Conservation (phyloP, 2,797 vertebrate genomes). For the Mallotus villosus region DNA sequence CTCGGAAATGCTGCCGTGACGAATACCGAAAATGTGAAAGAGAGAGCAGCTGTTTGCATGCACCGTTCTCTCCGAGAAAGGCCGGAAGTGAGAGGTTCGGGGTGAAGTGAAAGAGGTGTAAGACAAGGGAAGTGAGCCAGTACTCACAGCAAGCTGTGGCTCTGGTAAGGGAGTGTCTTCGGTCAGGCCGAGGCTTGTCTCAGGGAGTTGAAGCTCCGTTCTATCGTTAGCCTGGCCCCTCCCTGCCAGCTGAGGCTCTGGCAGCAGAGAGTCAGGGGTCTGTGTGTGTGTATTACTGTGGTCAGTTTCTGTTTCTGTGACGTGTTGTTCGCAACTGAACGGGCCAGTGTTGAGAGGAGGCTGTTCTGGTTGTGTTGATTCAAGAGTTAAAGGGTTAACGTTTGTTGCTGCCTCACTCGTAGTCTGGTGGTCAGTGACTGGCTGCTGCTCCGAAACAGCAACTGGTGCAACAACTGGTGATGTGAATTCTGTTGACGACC, state of each 20-base stretch:
- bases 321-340: neutral
- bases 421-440: constrained; percentile 5
- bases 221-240: constrained; percentile 19
- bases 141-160: constrained; percentile 55
- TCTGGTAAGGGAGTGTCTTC: constrained; percentile 35
- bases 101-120: neutral
- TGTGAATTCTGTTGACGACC: constrained; percentile 5
- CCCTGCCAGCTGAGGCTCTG: constrained; percentile 8
- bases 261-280: neutral
- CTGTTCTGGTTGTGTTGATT: neutral
- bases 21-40: too few species aligned
- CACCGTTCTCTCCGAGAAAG: neutral
- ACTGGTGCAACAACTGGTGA: constrained; percentile 3
- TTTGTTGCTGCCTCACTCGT: neutral
- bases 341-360: neutral
- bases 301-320: neutral
- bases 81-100: neutral
- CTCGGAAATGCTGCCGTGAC: too few species aligned
- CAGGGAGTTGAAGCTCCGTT: constrained; percentile 21
- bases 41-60: neutral
- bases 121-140: constrained; percentile 25
- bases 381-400: neutral
- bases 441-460: neutral
- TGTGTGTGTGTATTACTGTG: neutral
- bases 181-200: constrained; percentile 23